Evolutionary conservation across 2,113 vertebrate species (phyloP).

Genomic region (Cardinalis cardinalis): DNA sequence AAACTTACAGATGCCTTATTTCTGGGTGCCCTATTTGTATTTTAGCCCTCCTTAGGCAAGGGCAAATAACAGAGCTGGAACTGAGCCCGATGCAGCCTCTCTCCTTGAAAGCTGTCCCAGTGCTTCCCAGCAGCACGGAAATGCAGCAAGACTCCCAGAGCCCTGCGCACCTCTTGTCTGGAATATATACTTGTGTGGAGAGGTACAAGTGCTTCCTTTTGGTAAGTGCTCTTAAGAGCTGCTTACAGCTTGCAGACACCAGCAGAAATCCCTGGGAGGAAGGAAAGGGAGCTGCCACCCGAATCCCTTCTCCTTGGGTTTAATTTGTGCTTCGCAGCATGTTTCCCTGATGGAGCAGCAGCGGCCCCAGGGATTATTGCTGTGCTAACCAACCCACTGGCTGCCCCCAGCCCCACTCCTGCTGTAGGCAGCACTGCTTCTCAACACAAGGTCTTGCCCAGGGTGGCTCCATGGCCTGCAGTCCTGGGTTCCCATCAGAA

Average conservation of each 20-base stretch:
- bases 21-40: background rate
- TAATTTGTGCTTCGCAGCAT: background rate
- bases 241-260: background rate
- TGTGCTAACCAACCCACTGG: background rate
- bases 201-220: slow-evolving; percentile 15
- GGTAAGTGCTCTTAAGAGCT: background rate
- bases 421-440: background rate
- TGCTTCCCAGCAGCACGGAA: background rate
- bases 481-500: slow-evolving; percentile 29
- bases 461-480: background rate
- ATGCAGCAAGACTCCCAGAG: background rate
- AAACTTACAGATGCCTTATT: background rate
- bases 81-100: background rate
- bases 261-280: background rate
- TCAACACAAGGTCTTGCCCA: background rate
- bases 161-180: background rate
- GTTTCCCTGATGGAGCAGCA: background rate
- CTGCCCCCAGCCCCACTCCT: background rate
- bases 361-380: background rate
- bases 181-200: background rate
- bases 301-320: background rate
- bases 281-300: background rate
- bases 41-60: background rate
- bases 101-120: background rate
- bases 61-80: background rate